Base-by-base conservation (phyloP, 2,797 vertebrate genomes). In the Pseudochromis fuscus region DNA sequence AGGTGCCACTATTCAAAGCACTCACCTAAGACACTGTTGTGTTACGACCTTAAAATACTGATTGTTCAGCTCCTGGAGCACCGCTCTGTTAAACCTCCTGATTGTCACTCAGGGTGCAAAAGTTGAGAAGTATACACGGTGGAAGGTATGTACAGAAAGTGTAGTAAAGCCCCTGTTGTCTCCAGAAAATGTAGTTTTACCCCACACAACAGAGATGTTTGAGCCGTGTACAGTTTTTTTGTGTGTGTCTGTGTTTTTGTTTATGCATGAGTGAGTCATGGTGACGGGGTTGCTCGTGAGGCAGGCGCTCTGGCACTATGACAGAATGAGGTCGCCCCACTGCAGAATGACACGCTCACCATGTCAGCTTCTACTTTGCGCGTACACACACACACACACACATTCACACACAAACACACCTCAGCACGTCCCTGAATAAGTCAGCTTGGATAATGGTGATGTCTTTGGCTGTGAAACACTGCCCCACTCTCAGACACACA, bases 291-390 rank as follows among this genome's bases (percentile, higher is more conserved):
- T 82, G 86, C 83, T 90, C 69, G 70, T 86, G 88, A 89, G 81
- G 88, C 86, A 87, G 89, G 67, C 67, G 80, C 82, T 83, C 88
- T 86, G 87, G 85, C 91, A 83, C 83, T 73, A 71, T 94, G 94
- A 94, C 94, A 95, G 93, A 95, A 94, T 94, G 93, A 91, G 94
- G 93, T 93, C 90, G 73, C 67, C 70, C 79, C 71, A 30, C 85
- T 88, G 77, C 82, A 87, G 80, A 90, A 91, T 90, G 91, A 91
- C 92, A 91, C 48, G 67, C 91, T 90, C 79, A 66, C 85, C 71
- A 87, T 82, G 80, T 89, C 83, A 86, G 77, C 61, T 77, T 61
- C 51, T 56, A 58, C 37, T 53, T 48, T 19, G 4, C 42, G 1
- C 53, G 1, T 58, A 38, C 16, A n/a, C 21, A 23, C 67, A 23